These are phyloP conservation scores for Caenorhabditis brenneri DNA, from an alignment of 1,140 invertebrate species.

Conservation along the genomic window DNA sequence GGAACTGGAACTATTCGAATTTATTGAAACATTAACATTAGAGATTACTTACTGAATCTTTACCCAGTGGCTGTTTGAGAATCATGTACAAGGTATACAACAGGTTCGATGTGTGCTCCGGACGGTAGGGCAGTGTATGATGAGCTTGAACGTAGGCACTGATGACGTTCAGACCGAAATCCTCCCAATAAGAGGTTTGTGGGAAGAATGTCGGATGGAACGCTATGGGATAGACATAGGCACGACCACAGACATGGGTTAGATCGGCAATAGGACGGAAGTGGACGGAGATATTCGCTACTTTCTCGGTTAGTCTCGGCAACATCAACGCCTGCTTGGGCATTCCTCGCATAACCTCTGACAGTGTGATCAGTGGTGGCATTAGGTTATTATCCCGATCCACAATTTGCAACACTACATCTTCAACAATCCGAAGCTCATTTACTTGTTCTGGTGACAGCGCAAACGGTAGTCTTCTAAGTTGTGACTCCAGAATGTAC, in stretches of 20 bases:
- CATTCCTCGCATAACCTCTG: neutral
- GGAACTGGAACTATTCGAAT: neutral
- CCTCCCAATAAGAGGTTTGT: conserved; percentile 42
- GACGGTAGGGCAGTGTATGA: conserved; percentile 43
- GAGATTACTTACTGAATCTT: conserved; percentile 39
- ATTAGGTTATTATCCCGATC: neutral
- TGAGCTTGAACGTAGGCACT: conserved; percentile 2
- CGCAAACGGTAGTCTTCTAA: neutral
- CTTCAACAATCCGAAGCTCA: neutral
- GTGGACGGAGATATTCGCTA: conserved; percentile 27
- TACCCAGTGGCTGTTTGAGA: conserved; percentile 46
- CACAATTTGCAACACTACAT: neutral
- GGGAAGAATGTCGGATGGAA: conserved; percentile 42
- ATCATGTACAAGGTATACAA: conserved; percentile 50
- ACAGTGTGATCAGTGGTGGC: neutral
- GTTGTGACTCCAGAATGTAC: conserved; percentile 17
- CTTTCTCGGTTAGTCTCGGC: conserved; percentile 39
- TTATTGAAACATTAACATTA: no score
- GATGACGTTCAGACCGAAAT: neutral
- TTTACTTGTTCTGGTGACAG: conserved; percentile 2
- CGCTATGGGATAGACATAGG: conserved; percentile 48
- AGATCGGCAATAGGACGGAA: conserved; percentile 54
- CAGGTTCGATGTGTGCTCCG: neutral
- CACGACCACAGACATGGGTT: conserved; percentile 39
- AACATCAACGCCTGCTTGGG: conserved; percentile 12